Evolutionary conservation across 1,140 invertebrate species (phyloP).

Genomic region (Drosophila insularis): DNA sequence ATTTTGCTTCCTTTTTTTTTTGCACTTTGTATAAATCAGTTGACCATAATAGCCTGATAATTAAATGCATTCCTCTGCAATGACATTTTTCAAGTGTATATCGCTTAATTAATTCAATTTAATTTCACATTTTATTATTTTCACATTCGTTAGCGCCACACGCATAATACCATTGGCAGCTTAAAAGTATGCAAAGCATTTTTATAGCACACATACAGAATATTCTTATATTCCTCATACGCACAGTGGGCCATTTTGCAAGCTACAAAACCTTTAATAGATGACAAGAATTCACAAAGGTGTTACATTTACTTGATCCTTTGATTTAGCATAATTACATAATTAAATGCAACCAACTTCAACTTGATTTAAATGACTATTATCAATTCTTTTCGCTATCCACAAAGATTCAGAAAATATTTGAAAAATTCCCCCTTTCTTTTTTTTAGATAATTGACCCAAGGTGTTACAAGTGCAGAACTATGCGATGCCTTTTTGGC

Average conservation of each 20-base stretch:
- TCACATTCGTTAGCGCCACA: background rate
- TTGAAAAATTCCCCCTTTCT: too few relatives aligned
- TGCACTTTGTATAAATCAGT: background rate
- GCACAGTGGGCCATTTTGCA: background rate
- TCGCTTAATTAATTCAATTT: slow-evolving; percentile 4
- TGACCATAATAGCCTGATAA: background rate
- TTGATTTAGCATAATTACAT: too few relatives aligned
- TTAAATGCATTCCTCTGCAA: slow-evolving; percentile 2
- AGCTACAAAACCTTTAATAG: background rate
- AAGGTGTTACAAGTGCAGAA: background rate
- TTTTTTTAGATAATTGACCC: background rate
- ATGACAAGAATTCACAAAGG: too few relatives aligned
- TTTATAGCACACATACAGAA: background rate
- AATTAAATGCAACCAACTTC: too few relatives aligned
- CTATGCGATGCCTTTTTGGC: slow-evolving; percentile 30
- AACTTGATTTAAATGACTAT: too few relatives aligned
- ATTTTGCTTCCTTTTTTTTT: background rate
- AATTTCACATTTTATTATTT: slow-evolving; percentile 1
- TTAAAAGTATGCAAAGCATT: background rate
- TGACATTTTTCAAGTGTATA: background rate
- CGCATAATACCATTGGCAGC: background rate
- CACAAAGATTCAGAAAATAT: too few relatives aligned
- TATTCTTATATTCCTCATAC: background rate
- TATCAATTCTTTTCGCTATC: too few relatives aligned
- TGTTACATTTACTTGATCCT: too few relatives aligned